Conservation (phyloP, 2,888 invertebrate genomes). For the Orchestes rusci region DNA sequence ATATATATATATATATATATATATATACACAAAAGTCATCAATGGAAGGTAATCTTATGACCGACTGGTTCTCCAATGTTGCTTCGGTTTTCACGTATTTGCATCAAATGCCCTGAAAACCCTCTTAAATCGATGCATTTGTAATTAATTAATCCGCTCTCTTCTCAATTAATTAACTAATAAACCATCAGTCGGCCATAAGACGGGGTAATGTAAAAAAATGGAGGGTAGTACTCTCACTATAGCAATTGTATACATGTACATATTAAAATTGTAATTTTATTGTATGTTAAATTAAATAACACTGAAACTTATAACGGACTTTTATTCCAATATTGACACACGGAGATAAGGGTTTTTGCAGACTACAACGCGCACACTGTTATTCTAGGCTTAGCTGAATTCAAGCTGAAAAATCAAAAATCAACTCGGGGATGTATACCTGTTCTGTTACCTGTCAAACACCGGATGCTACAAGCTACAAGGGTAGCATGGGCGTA, state of each 20-base stretch:
- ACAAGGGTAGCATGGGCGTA: no score
- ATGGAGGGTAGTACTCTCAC: constrained; percentile 34
- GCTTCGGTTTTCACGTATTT: constrained; percentile 21
- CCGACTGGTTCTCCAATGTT: constrained; percentile 12
- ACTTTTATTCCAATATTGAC: no score
- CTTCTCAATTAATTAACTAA: constrained; percentile 1
- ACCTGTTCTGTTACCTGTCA: constrained; percentile 24
- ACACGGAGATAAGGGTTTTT: no score
- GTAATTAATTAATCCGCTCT: neutral
- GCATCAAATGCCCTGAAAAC: constrained; percentile 25
- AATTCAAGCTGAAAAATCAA: no score
- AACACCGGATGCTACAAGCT: constrained; percentile 22
- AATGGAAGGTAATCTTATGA: constrained; percentile 13
- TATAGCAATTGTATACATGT: constrained; percentile 41
- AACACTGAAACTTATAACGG: no score
- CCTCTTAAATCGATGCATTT: constrained; percentile 2
- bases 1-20: no score
- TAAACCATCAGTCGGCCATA: no score
- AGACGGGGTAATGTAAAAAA: constrained; percentile 23
- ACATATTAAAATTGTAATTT: constrained; percentile 41
- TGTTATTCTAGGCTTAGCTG: no score
- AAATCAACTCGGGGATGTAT: constrained; percentile 16
- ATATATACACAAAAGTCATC: constrained; percentile 19
- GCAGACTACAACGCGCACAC: no score
- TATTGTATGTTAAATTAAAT: constrained; percentile 41